Conservation (phyloP, 1,140 invertebrate species). For the Saccostrea echinata region DNA sequence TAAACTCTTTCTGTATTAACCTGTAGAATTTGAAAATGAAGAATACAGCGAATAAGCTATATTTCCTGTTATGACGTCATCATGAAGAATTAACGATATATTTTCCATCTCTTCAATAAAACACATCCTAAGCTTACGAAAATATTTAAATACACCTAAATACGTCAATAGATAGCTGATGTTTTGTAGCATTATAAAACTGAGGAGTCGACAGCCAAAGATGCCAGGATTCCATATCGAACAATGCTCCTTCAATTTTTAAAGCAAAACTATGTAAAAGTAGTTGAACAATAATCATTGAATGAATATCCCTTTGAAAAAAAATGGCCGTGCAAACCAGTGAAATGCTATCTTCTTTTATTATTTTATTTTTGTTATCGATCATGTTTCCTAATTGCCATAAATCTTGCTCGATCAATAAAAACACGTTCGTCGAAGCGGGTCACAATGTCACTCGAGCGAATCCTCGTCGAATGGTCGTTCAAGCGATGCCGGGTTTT, state of each 20-base stretch:
- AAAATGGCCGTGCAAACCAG: neutral
- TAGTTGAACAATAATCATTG: neutral
- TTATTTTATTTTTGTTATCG: neutral
- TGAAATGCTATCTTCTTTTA: constrained; percentile 8
- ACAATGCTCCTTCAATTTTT: constrained; percentile 3
- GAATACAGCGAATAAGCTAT: too few relatives aligned
- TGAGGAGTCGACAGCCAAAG: neutral
- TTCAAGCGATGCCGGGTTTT: neutral
- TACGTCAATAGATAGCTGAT: too few relatives aligned
- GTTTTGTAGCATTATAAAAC: too few relatives aligned
- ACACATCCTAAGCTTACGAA: too few relatives aligned
- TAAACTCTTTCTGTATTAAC: too few relatives aligned
- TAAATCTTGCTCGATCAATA: neutral
- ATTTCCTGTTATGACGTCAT: too few relatives aligned
- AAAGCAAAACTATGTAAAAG: neutral
- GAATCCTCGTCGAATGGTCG: neutral
- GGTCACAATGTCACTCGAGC: constrained; percentile 23
- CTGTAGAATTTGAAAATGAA: too few relatives aligned
- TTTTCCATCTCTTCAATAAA: too few relatives aligned
- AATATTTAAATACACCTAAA: too few relatives aligned
- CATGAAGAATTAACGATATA: too few relatives aligned
- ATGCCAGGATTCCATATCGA: neutral
- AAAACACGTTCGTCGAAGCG: constrained; percentile 3
- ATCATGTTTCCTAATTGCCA: neutral
- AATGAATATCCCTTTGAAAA: neutral